Evolutionary conservation across 1,140 invertebrate genomes (phyloP).

Genomic region (Phymastichus coffea): DNA sequence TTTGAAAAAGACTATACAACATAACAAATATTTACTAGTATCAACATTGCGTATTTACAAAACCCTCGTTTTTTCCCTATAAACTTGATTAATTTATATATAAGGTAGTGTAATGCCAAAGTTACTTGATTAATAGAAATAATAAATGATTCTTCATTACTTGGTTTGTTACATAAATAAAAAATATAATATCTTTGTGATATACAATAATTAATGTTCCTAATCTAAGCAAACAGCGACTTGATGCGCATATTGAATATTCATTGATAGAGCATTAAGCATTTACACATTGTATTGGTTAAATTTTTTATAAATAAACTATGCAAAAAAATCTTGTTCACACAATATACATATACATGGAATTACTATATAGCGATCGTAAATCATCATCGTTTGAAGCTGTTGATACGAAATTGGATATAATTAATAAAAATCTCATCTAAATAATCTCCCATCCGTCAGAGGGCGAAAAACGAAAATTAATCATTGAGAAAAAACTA

Average conservation of each 20-base stretch:
- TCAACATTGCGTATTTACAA: slow-evolving; percentile 28
- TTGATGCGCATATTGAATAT: slow-evolving; percentile 19
- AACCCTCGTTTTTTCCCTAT: slow-evolving; percentile 8
- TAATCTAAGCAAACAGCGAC: slow-evolving; percentile 17
- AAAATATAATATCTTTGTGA: slow-evolving; percentile 14
- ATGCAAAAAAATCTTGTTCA: slow-evolving; percentile 12
- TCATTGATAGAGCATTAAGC: slow-evolving; percentile 18
- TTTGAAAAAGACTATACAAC: slow-evolving; percentile 21
- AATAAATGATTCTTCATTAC: slow-evolving; percentile 6
- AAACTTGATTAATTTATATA: neutral
- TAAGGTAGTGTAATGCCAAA: slow-evolving; percentile 14
- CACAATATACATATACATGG: neutral
- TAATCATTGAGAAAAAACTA: slow-evolving; percentile 11
- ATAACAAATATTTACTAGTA: slow-evolving; percentile 19
- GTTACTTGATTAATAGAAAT: slow-evolving; percentile 5
- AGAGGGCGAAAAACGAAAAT: too few species aligned
- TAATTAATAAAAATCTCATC: slow-evolving; percentile 17
- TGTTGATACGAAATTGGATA: slow-evolving; percentile 23
- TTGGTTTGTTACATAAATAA: slow-evolving; percentile 21
- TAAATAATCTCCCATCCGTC: slow-evolving; percentile 12
- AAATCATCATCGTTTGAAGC: slow-evolving; percentile 12
- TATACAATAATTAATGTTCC: slow-evolving; percentile 9
- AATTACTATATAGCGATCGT: slow-evolving; percentile 9
- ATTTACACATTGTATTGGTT: slow-evolving; percentile 14
- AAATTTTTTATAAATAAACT: slow-evolving; percentile 25